A percentile compares a stretch with the other conserved stretches of the same genome.
These are phyloP conservation scores for Agonopterix alstromeriana DNA, from an alignment of 2,888 invertebrate genomes.

Conservation along the genomic window DNA sequence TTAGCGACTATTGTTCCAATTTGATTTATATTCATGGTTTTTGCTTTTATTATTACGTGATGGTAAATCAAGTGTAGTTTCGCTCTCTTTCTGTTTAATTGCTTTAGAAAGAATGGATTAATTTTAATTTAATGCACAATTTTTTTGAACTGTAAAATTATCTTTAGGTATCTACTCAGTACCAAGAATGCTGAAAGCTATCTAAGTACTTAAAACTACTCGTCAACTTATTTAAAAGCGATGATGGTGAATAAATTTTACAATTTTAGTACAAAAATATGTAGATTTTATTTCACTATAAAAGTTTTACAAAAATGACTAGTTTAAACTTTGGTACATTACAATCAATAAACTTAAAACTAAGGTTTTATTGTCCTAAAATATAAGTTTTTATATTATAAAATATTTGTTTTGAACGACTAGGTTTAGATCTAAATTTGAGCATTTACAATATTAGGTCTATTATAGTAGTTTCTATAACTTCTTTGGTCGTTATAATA, in stretches of 20 bases:
- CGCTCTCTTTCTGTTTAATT: slow-evolving; percentile 33
- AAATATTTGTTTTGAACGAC: slow-evolving; percentile 19
- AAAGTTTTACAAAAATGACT: slow-evolving; percentile 46
- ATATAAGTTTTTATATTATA: slow-evolving; percentile 14
- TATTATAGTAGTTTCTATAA: slow-evolving; percentile 57
- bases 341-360: slow-evolving; percentile 20
- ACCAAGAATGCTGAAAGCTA: too few species aligned
- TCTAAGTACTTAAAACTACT: too few species aligned
- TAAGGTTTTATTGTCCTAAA: slow-evolving; percentile 43
- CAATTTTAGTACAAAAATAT: slow-evolving; percentile 22
- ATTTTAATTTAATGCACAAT: not conserved
- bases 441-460: slow-evolving; percentile 53
- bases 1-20: slow-evolving; percentile 69
- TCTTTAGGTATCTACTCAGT: too few species aligned
- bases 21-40: slow-evolving; percentile 75
- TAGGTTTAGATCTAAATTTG: slow-evolving; percentile 31
- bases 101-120: not conserved
- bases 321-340: slow-evolving; percentile 47
- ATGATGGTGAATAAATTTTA: too few species aligned
- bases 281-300: slow-evolving; percentile 22
- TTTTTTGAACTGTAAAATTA: slow-evolving; percentile 5
- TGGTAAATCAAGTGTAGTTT: slow-evolving; percentile 60
- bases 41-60: slow-evolving; percentile 61
- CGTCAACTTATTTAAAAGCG: too few species aligned
- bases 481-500: slow-evolving; percentile 59